Evolutionary conservation across 2,113 vertebrate genomes (phyloP), one percentile per base, ranked within the genome.

Genomic region (Zeus faber): DNA sequence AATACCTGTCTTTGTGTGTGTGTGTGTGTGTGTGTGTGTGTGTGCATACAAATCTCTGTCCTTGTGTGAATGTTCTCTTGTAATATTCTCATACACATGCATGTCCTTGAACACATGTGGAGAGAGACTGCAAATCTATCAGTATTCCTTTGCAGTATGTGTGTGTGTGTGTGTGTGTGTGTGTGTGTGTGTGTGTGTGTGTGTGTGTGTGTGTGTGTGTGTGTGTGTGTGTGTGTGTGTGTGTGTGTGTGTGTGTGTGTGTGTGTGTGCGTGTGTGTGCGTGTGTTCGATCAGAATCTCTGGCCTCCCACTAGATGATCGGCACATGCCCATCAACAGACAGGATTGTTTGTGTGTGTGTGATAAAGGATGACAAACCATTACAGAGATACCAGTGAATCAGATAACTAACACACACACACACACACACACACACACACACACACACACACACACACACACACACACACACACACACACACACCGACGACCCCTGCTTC

Each of bases 241-340:
- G n/a, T n/a, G n/a, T n/a, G n/a, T n/a, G n/a, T n/a, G n/a, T n/a
- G n/a, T n/a, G n/a, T n/a, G n/a, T n/a, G n/a, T n/a, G n/a, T 33
- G 39, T 41, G 17, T 9, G 39, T 20, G 2, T 5, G 17, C 9
- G n/a, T 17, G 52, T 40, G 45, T 40, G 24, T 53, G 47, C 62
- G 46, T 61, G 31, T 49, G 40, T 51, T 7, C 25, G 53, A 62
- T 67, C 49, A 27, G 46, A 26, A 43, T 72, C 58, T 57, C 54
- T 62, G 57, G 54, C 49, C 27, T 65, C 51, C 54, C 25, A 50
- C 31, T 31, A 54, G 52, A 58, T 50, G 51, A 72, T 44, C 43
- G 46, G 40, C 45, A 4, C 14, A 29, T 49, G 68, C 63, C 71
- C n/a, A n/a, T n/a, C n/a, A n/a, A n/a, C n/a, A n/a, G n/a, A n/a